These are phyloP conservation scores for Cephus rjabovi DNA, from an alignment of 2,888 invertebrate genomes.

Conservation along the genomic window DNA sequence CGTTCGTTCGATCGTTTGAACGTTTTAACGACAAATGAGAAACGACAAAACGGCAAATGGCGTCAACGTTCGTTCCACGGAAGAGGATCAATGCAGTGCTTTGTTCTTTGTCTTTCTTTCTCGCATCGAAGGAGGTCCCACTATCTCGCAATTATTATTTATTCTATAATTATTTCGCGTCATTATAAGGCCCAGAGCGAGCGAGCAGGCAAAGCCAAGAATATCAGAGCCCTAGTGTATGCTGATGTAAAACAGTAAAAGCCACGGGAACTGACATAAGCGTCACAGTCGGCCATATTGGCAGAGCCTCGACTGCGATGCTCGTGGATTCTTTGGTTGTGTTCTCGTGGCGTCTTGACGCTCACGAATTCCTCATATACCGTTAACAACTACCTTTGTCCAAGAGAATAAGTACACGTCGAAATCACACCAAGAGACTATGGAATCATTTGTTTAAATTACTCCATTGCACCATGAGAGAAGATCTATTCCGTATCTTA, in stretches of 20 bases:
- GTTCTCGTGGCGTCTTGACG: background rate
- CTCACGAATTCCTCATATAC: background rate
- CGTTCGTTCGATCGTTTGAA: background rate
- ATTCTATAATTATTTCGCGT: conserved; percentile 32
- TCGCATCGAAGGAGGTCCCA: conserved; percentile 10
- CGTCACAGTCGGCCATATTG: background rate
- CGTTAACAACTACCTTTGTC: background rate
- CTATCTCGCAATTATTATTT: conserved; percentile 32
- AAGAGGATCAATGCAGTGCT: conserved; percentile 18
- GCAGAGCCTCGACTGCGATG: background rate
- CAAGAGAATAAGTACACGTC: background rate
- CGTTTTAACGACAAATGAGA: background rate
- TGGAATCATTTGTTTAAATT: background rate
- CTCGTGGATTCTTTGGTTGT: background rate
- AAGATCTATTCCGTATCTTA: background rate
- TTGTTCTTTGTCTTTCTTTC: conserved; percentile 13
- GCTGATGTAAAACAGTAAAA: background rate
- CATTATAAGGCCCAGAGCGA: conserved; percentile 9
- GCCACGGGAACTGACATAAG: background rate
- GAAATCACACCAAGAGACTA: background rate
- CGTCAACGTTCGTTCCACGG: background rate
- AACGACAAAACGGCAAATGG: background rate
- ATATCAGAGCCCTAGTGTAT: background rate
- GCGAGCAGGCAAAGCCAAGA: background rate
- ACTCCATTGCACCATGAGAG: background rate